Conservation (phyloP, 2,113 vertebrate species). For the Brachionichthys hirsutus region DNA sequence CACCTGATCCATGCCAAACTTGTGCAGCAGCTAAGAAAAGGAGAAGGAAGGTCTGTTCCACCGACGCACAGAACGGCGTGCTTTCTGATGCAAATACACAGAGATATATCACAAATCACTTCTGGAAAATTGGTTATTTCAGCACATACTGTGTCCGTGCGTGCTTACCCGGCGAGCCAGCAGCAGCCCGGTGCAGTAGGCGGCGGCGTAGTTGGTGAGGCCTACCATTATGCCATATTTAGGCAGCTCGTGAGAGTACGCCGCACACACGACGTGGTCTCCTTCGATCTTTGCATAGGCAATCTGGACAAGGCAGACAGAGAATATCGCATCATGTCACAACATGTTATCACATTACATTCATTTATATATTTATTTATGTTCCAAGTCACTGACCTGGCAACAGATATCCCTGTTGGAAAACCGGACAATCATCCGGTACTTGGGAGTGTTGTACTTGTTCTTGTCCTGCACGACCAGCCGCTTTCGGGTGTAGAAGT, state of each 20-base stretch:
- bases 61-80: no score
- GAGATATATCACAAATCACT: no score
- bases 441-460: conserved; percentile 99
- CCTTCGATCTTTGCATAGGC: conserved; percentile 97
- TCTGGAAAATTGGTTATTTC: not conserved
- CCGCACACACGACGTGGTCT: conserved; percentile 93
- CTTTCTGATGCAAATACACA: no score
- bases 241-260: conserved; percentile 93
- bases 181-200: conserved; percentile 95
- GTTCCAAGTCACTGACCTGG: conserved; percentile 82
- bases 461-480: conserved; percentile 98
- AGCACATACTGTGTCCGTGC: not conserved
- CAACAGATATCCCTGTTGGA: conserved; percentile 98
- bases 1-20: conserved; percentile 95
- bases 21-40: conserved; percentile 85
- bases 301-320: conserved; percentile 74
- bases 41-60: not conserved
- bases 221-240: conserved; percentile 94
- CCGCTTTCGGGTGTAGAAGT: conserved; percentile 94
- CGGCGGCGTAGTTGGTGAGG: conserved; percentile 95
- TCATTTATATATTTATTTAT: no score
- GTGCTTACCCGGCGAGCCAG: conserved; percentile 90
- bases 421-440: conserved; percentile 93
- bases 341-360: not conserved
- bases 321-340: not conserved